Conservation (phyloP, 2,888 invertebrate genomes). For the Thelaira solivaga region DNA sequence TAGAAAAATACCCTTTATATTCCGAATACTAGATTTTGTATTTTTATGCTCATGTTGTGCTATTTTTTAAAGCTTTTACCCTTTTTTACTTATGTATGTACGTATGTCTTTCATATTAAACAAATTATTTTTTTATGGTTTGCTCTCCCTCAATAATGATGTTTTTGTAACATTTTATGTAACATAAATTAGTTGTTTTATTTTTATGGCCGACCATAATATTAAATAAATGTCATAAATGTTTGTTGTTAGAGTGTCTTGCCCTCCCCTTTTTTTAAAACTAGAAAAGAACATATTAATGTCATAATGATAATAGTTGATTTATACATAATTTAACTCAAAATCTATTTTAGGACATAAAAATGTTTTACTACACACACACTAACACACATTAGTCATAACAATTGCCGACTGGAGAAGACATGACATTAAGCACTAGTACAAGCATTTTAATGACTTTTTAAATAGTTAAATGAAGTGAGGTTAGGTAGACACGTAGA, state of each 20-base stretch:
- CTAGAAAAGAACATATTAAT: constrained; percentile 45
- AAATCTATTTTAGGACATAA: constrained; percentile 23
- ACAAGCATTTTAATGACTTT: constrained; percentile 55
- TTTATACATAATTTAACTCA: constrained; percentile 41
- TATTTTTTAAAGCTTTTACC: background rate
- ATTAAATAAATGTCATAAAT: constrained; percentile 40
- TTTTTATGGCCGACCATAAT: constrained; percentile 53
- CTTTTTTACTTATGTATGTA: too few relatives aligned
- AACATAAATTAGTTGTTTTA: constrained; percentile 57
- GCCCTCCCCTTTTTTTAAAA: background rate
- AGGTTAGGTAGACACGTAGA: background rate
- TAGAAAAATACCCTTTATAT: too few relatives aligned
- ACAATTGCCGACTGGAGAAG: too few relatives aligned
- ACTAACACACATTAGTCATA: too few relatives aligned
- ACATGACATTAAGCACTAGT: constrained; percentile 8
- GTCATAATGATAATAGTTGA: constrained; percentile 48
- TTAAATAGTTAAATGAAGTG: constrained; percentile 55
- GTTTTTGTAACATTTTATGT: constrained; percentile 33
- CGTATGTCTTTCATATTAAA: constrained; percentile 19
- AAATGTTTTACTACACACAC: constrained; percentile 19
- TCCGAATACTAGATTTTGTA: background rate
- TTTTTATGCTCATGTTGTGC: background rate
- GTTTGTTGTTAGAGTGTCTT: background rate
- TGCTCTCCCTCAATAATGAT: constrained; percentile 14
- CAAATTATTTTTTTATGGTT: constrained; percentile 43